These are phyloP conservation scores for Macrotrachela quadricornifera DNA, from an alignment of 1,140 invertebrate genomes.

Conservation along the genomic window DNA sequence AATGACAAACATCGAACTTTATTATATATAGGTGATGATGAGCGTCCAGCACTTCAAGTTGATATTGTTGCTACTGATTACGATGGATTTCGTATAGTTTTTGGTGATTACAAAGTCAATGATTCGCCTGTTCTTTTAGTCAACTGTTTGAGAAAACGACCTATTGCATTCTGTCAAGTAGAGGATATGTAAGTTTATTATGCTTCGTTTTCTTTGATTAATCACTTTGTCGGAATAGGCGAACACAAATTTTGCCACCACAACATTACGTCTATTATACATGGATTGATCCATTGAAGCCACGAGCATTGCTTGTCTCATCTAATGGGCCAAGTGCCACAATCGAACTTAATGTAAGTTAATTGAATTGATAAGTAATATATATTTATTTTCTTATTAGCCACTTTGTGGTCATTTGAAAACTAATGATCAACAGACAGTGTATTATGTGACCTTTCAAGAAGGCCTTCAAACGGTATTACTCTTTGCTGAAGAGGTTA, in stretches of 20 bases:
- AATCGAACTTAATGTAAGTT: too few relatives aligned
- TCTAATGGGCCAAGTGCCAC: too few relatives aligned
- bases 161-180: conserved; percentile 32
- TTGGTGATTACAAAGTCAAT: conserved; percentile 54
- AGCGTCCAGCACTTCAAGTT: too few relatives aligned
- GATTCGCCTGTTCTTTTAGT: conserved; percentile 66
- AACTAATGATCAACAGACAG: too few relatives aligned
- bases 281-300: conserved; percentile 32
- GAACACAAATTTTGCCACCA: conserved; percentile 14
- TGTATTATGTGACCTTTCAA: too few relatives aligned
- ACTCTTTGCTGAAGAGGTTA: too few relatives aligned
- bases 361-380: too few relatives aligned
- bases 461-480: too few relatives aligned
- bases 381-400: too few relatives aligned
- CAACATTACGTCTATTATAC: conserved; percentile 25
- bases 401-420: too few relatives aligned
- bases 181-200: conserved; percentile 15
- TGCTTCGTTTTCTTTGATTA: not conserved
- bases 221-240: conserved; percentile 6
- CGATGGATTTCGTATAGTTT: conserved; percentile 47
- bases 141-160: conserved; percentile 44
- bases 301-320: conserved; percentile 17
- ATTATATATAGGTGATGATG: too few relatives aligned
- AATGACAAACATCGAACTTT: not conserved
- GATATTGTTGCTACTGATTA: too few relatives aligned